Base-by-base conservation (phyloP, 2,888 invertebrate genomes). In the Hydriomena furcata region DNA sequence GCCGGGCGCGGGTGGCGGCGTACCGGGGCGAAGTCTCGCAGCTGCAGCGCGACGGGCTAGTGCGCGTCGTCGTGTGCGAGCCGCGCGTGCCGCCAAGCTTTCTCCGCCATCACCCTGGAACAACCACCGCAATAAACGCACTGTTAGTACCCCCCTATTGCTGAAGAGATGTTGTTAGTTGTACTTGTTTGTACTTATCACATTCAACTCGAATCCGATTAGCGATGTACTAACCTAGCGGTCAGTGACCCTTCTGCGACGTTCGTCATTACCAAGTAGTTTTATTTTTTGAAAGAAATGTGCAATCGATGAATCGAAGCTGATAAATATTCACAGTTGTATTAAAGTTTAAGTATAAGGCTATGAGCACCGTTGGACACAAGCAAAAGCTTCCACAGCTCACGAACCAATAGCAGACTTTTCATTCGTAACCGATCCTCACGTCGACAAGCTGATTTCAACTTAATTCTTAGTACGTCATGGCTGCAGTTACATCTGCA, bases 1-100 rank as follows among this genome's bases (percentile, higher is more conserved):
- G 13, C 97, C 97, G 43, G 94, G 93, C 27, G 97, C 95, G 7
- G 95, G 94, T 28, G 95, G 96, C 52, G 96, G 96, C 8, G 95
- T 94, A 52, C 92, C 93, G 43, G 93, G 91, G 21, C 86, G 83
- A 63, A 81, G 93, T 57, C 94, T 93, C 71, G 95, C 94, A 60
- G 95, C 91, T 0, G 95, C 94, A 66, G 94, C 92, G 36, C 95
- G 94, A 36, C 96, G 92, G 53, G 96, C 93, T 66, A 95, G 92
- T 36, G 93, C 93, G 84, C 61, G 93, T 84, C 89, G 94, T 92
- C 71, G 93, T 89, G 79, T 94, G 88, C 79, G 77, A 38, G 82
- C 84, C 58, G 79, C 81, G 0, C 76, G 71, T 20, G 79, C 80
- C 42, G 82, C 84, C 35, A 65, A 65, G 61, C 80, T 79, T 64